Conservation (phyloP, 2,797 vertebrate species). For the Oceanodroma leucorhoa region DNA sequence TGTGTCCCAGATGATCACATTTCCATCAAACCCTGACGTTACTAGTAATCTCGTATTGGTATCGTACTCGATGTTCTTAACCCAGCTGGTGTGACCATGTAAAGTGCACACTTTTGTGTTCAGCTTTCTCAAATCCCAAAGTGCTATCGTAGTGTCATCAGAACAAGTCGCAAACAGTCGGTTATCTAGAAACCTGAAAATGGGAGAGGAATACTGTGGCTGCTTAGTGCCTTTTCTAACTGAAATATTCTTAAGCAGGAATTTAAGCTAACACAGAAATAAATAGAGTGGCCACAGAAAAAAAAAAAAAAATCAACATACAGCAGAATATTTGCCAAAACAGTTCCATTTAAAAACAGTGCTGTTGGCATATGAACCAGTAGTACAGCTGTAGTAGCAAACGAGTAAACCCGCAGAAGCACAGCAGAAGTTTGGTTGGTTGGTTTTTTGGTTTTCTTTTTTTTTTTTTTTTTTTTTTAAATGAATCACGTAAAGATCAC, state of each 20-base stretch:
- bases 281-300: neutral
- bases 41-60: slow-evolving; percentile 95
- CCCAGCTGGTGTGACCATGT: slow-evolving; percentile 98
- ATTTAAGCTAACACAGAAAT: neutral
- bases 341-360: neutral
- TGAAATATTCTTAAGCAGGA: neutral
- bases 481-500: neutral
- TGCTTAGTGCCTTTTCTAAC: neutral
- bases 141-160: slow-evolving; percentile 96
- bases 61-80: slow-evolving; percentile 99
- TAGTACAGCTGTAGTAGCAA: neutral
- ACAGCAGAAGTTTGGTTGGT: fast-evolving
- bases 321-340: neutral
- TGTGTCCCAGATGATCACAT: slow-evolving; percentile 98
- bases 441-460: no score
- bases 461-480: neutral
- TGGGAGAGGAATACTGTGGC: neutral
- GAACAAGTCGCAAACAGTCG: slow-evolving; percentile 97
- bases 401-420: neutral
- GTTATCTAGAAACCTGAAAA: slow-evolving; percentile 93
- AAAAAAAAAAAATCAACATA: neutral
- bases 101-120: slow-evolving; percentile 94
- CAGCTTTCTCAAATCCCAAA: slow-evolving; percentile 96
- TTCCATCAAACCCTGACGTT: slow-evolving; percentile 97
- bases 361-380: neutral